Percentiles rank a stretch among this genome's conserved stretches.
phyloP scores from a whole-genome alignment of 2,113 vertebrate genomes.

The Heterotilapia buettikoferi region DNA sequence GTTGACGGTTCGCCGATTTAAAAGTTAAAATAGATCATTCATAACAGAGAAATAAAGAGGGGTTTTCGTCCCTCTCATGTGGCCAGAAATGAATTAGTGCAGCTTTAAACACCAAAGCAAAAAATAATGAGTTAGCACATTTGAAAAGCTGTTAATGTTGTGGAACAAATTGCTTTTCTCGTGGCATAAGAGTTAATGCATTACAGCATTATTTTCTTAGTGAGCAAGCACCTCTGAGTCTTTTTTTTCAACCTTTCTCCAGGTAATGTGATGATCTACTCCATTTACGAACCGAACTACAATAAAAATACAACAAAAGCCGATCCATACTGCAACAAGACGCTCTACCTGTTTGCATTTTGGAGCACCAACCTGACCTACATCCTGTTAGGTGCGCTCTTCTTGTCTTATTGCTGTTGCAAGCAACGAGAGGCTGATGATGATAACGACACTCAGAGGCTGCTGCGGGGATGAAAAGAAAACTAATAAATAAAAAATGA shows the following conservation, averaged over 20 bases:
- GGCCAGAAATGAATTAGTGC: neutral
- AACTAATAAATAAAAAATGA: neutral
- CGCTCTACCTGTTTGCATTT: constrained; percentile 70
- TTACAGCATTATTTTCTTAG: neutral
- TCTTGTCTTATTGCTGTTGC: constrained; percentile 6
- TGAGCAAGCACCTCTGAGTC: neutral
- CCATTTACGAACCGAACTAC: constrained; percentile 70
- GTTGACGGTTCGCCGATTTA: neutral
- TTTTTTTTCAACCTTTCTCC: neutral
- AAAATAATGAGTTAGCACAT: neutral
- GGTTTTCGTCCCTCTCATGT: neutral
- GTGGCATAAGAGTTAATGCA: neutral
- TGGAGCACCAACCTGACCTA: constrained; percentile 65
- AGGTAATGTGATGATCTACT: constrained; percentile 77
- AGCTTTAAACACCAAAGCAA: neutral
- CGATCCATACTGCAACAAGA: constrained; percentile 59
- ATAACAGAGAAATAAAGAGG: neutral
- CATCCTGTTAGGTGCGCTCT: constrained; percentile 13
- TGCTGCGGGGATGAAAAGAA: neutral
- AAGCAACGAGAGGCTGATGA: neutral
- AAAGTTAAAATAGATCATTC: neutral
- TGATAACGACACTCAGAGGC: neutral
- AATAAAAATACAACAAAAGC: neutral
- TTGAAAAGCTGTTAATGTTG: neutral
- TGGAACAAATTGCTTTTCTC: accelerated